Conservation (phyloP, 2,113 vertebrate species). For the Maccullochella peelii region DNA sequence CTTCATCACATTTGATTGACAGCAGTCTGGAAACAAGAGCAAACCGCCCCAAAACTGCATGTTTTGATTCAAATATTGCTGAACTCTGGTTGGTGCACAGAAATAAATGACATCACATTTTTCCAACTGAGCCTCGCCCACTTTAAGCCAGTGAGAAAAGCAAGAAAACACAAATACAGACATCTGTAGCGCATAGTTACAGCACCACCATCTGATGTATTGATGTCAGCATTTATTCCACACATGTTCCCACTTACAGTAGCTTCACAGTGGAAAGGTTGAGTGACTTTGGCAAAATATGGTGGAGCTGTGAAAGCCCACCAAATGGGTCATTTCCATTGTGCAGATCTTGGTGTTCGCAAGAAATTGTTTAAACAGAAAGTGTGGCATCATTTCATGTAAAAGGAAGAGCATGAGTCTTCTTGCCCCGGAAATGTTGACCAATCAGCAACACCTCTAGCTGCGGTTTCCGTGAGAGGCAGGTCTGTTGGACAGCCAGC, state of each 20-base stretch:
- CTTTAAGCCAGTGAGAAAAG: neutral
- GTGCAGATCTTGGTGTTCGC: neutral
- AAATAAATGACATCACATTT: neutral
- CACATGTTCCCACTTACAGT: neutral
- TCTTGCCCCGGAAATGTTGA: slow-evolving; percentile 21
- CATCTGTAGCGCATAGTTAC: neutral
- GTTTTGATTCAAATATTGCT: neutral
- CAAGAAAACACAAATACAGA: neutral
- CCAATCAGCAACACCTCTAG: slow-evolving; percentile 23
- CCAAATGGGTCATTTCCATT: neutral
- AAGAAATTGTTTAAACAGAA: neutral
- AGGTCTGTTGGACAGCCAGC: neutral
- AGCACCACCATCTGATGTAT: neutral
- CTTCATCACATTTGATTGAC: neutral
- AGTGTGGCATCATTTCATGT: neutral
- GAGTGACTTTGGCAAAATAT: neutral
- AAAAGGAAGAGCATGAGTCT: neutral
- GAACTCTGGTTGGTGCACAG: neutral
- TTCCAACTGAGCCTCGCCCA: neutral
- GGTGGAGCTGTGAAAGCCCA: neutral
- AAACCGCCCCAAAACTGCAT: neutral
- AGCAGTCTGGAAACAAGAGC: neutral
- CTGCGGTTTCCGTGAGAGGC: slow-evolving; percentile 24
- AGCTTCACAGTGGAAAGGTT: neutral
- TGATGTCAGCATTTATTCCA: neutral